Evolutionary conservation across 2,113 vertebrate species (phyloP), one percentile per base, ranked within the genome.

Genomic region (Cyprinus carpio): DNA sequence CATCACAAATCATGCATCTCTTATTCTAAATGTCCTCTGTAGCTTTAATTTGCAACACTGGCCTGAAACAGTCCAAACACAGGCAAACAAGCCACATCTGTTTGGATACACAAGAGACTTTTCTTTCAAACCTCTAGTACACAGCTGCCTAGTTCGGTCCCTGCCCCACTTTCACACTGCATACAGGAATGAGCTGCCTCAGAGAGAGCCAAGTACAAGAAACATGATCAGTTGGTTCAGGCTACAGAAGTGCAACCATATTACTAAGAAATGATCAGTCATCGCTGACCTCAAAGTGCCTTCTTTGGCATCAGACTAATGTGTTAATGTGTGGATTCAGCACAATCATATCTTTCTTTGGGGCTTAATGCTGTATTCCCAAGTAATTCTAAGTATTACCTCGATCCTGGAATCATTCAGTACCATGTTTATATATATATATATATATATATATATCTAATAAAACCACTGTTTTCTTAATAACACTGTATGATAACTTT

Each of bases 61-160:
- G 29, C 20, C 34, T 79, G 40, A 82, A 69, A 51, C 4, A 4
- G 43, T 25, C 15, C 16, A 69, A 27, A 18, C 64, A 51, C 18
- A 81, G 25, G 16, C 13, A 82, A 82, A 82, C 81, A 82, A 72
- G 81, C 65, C 64, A 82, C 81, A 82, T 82, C 81, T 82, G 81
- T 82, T 20, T 82, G 81, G 46, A 82, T 34, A 82, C 80, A 82
- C 81, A 82, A 81, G 67, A 40, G 67, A 72, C 67, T 71, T 82
- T 69, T 82, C 40, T 71, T 82, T 56, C 23, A 25, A 51, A 51
- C 6, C 60, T 69, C 67, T 79, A 62, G 31, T 40, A 79, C 76
- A 79, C 76, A 79, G 76, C 76, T 79, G 76, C 34, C 76, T 40
- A 37, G 40, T 69, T 40, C 23, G 79, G 34, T 65, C 37, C 25